Evolutionary conservation across 2,888 invertebrate species (phyloP).

Genomic region (Drosophila borealis): DNA sequence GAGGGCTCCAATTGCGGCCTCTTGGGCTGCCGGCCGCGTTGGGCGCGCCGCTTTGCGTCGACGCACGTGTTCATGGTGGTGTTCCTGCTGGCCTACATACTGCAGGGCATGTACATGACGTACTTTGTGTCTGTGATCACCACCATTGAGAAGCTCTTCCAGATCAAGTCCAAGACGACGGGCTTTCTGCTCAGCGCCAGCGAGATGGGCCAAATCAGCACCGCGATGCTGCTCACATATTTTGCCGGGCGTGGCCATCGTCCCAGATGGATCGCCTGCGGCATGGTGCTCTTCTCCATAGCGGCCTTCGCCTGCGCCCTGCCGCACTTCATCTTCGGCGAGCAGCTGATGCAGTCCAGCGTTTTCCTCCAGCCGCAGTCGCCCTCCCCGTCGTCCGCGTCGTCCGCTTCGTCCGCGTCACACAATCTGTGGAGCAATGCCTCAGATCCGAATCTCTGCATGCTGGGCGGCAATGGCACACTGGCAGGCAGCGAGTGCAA

Average conservation of each 20-base stretch:
- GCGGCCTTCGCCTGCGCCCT: conserved; percentile 94
- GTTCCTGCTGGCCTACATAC: conserved; percentile 94
- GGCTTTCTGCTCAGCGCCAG: conserved; percentile 95
- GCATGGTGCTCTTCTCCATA: conserved; percentile 94
- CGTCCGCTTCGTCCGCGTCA: not conserved
- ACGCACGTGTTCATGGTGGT: conserved; percentile 95
- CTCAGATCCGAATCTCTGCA: conserved; percentile 77
- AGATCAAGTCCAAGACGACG: conserved; percentile 95
- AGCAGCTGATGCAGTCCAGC: conserved; percentile 87
- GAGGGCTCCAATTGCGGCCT: conserved; percentile 88
- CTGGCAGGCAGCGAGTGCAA: conserved; percentile 85
- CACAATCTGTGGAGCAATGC: conserved; percentile 48
- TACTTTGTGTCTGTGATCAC: conserved; percentile 97
- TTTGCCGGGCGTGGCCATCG: conserved; percentile 96
- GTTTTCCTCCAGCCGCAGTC: conserved; percentile 69
- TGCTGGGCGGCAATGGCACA: conserved; percentile 62
- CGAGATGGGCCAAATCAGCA: conserved; percentile 96
- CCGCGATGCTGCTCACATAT: conserved; percentile 94
- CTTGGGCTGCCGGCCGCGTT: conserved; percentile 91
- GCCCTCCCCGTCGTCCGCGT: not conserved
- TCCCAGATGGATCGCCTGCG: conserved; percentile 97
- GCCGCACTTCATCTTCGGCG: conserved; percentile 94
- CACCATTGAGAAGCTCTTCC: conserved; percentile 96
- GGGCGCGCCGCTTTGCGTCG: conserved; percentile 92
- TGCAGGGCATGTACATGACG: conserved; percentile 96